Base-by-base conservation (phyloP, 92 coral and sea anemone species). In the Porites lobata region DNA sequence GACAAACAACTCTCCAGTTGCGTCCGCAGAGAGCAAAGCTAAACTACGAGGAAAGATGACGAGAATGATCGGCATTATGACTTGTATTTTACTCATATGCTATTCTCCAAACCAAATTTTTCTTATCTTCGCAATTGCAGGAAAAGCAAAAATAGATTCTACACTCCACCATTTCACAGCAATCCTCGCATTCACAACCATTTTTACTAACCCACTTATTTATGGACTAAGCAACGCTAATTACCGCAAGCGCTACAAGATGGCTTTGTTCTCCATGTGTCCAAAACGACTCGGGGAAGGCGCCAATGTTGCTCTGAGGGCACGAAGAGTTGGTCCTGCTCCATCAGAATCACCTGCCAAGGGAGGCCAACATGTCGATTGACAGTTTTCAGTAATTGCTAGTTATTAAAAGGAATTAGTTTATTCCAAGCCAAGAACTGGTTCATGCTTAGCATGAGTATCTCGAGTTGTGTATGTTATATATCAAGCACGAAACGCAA, bases 221-320 rank as follows among this genome's bases (percentile, higher is more conserved):
- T 38, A 38, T 38, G 47, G 47, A 38, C 5, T 38, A 38, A 38
- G 47, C 7, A 94, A 90, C 85, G 83, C 72, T 26, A 84, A 91
- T 24, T 94, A 88, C 77, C 94, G 90, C 69, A 73, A 91, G 70
- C 89, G 96, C 59, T 94, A 94, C 76, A 3, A 15, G 64, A 51
- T 18, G 9, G 22, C 50, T 53, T 24, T 75, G 59, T 75, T 12
- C 54, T 18, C 64, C 64, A 19, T 53, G 59, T 75, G 63, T 53
- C 78, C 47, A 9, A 75, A 11, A 52, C 29, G 1, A 3, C 26
- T 52, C 1, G 15, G n/a, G 59, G 64, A 4, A 4, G n/a, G 78
- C 17, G 64, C 64, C 2, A 52, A 15, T 6, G 78, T 24, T 20
- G 64, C 43, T 17, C 20, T n/a, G 22, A 13, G n/a, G 8, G 64